A percentile compares a stretch with the other conserved stretches of the same genome.
Evolutionary conservation across 2,797 vertebrate species (phyloP).

Genomic region (Limnodromus scolopaceus): DNA sequence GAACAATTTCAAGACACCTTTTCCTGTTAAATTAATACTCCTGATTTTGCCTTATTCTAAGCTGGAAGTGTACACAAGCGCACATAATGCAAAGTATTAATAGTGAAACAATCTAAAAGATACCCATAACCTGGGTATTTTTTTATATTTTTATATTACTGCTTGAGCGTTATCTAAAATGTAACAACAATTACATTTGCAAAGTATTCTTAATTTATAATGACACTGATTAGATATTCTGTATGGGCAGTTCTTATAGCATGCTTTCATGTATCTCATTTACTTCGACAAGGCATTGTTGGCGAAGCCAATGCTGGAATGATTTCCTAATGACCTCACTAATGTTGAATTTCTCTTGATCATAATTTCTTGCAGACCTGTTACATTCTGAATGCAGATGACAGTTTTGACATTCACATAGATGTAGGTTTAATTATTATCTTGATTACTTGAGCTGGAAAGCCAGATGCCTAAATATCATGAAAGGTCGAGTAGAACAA

Average conservation of each 20-base stretch:
- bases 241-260: neutral
- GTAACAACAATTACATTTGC: neutral
- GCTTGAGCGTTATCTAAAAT: neutral
- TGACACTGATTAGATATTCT: neutral
- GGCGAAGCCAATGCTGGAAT: neutral
- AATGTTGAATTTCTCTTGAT: conserved; percentile 38
- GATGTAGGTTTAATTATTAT: conserved; percentile 71
- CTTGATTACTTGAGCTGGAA: conserved; percentile 72
- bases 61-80: neutral
- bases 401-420: conserved; percentile 76
- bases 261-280: neutral
- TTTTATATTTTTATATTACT: no score
- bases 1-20: neutral
- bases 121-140: neutral
- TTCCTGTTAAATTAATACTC: neutral
- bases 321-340: conserved; percentile 31
- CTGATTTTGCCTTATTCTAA: neutral
- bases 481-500: conserved; percentile 69
- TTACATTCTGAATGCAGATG: conserved; percentile 65
- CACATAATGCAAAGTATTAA: neutral
- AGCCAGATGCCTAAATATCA: conserved; percentile 76
- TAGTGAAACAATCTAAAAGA: neutral
- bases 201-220: neutral
- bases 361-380: conserved; percentile 46
- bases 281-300: conserved; percentile 25